Evolutionary conservation across 35 echinoderm and acorn worm species (phyloP).

Genomic region (Hemicentrotus pulcherrimus): DNA sequence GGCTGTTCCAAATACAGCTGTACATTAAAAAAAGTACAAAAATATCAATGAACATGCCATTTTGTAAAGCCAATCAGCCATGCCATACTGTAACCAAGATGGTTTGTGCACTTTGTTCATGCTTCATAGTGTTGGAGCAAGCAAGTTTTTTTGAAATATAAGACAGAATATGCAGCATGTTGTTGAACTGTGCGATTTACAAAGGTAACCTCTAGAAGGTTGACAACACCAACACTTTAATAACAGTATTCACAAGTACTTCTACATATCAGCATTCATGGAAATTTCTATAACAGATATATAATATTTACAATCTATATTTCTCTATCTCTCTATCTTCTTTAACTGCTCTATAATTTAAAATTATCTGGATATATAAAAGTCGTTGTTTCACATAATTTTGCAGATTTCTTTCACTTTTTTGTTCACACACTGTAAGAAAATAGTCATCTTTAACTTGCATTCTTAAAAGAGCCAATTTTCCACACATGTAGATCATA

Average conservation of each 20-base stretch:
- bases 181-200: background rate
- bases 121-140: background rate
- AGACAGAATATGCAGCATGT: background rate
- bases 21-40: background rate
- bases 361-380: background rate
- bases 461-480: too few species aligned
- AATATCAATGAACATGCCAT: background rate
- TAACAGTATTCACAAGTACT: background rate
- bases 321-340: background rate
- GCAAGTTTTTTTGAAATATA: background rate
- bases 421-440: background rate
- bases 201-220: background rate
- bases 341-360: background rate
- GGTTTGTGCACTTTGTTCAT: background rate
- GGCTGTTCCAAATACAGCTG: background rate
- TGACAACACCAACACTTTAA: background rate
- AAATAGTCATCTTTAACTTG: background rate
- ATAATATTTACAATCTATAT: background rate
- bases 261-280: background rate
- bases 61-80: background rate
- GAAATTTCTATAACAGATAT: background rate
- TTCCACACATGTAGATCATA: too few species aligned
- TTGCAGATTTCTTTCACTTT: background rate
- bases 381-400: background rate
- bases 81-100: background rate